Evolutionary conservation across 2,888 invertebrate species (phyloP).

Genomic region (Zygogramma bicolorata): DNA sequence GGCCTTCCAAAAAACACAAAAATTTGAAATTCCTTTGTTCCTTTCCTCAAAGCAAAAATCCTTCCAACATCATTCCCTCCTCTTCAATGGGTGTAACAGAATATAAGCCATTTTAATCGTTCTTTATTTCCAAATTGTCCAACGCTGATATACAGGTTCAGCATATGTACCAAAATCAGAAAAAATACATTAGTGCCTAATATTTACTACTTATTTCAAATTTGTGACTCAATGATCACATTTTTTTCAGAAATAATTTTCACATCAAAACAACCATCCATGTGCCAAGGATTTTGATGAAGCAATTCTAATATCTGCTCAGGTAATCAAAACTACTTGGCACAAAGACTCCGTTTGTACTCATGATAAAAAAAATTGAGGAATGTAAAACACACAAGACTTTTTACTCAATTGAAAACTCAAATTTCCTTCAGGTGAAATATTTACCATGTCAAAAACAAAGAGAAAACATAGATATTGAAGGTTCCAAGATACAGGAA

Average conservation of each 20-base stretch:
- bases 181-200: conserved; percentile 51
- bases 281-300: conserved; percentile 6
- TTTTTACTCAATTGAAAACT: conserved; percentile 31
- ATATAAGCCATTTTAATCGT: conserved; percentile 41
- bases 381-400: conserved; percentile 45
- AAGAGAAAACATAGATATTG: conserved; percentile 15
- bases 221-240: conserved; percentile 1
- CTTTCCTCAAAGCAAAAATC: conserved; percentile 33
- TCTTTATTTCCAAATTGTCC: conserved; percentile 54
- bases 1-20: conserved; percentile 26
- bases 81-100: conserved; percentile 44
- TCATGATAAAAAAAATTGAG: conserved; percentile 28
- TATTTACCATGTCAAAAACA: not conserved
- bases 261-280: not conserved
- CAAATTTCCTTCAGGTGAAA: not conserved
- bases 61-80: conserved; percentile 46
- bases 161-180: conserved; percentile 54
- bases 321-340: not conserved
- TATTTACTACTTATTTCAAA: conserved; percentile 33
- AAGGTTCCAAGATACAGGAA: conserved; percentile 15
- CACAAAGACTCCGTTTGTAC: not conserved
- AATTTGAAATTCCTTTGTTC: conserved; percentile 28
- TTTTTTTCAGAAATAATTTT: not conserved
- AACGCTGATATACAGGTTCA: conserved; percentile 55
- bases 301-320: not conserved